Evolutionary conservation across 2,113 vertebrate species (phyloP).

Genomic region (Mormoops blainvillei): DNA sequence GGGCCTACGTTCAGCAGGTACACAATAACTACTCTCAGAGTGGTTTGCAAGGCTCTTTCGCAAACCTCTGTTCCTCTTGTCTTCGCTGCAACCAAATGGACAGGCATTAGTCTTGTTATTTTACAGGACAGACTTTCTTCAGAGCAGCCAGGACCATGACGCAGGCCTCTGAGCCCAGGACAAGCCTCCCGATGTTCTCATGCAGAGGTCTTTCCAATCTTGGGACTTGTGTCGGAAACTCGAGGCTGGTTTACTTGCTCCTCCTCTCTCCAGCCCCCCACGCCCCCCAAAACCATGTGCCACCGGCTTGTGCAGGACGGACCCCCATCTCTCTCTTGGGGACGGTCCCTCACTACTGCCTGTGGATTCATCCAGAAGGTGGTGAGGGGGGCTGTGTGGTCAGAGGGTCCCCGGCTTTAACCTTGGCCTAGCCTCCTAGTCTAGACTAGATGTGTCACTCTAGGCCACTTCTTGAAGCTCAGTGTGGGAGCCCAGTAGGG

Average conservation of each 20-base stretch:
- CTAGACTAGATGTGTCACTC: neutral
- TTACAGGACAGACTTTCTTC: neutral
- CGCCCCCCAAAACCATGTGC: accelerated
- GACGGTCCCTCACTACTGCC: too few species aligned
- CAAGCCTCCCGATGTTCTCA: accelerated
- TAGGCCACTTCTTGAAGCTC: neutral
- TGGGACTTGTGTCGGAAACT: accelerated
- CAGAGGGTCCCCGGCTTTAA: neutral
- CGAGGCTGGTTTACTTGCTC: neutral
- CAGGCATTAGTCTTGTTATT: too few species aligned
- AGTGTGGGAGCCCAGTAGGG: neutral
- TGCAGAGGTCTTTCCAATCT: neutral
- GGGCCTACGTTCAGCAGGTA: neutral
- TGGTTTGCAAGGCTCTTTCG: neutral
- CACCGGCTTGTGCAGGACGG: accelerated
- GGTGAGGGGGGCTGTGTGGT: accelerated
- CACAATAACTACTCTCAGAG: neutral
- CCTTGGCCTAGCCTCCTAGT: neutral
- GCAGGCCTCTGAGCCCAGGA: neutral
- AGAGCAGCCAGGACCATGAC: neutral
- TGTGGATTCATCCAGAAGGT: neutral
- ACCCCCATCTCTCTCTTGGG: neutral
- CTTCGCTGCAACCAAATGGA: neutral
- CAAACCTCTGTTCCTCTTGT: neutral
- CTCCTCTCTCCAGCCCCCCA: too few species aligned